Evolutionary conservation across 2,113 vertebrate genomes (phyloP), one percentile per base, ranked within the genome.

Genomic region (Pogonocichla stellata): DNA sequence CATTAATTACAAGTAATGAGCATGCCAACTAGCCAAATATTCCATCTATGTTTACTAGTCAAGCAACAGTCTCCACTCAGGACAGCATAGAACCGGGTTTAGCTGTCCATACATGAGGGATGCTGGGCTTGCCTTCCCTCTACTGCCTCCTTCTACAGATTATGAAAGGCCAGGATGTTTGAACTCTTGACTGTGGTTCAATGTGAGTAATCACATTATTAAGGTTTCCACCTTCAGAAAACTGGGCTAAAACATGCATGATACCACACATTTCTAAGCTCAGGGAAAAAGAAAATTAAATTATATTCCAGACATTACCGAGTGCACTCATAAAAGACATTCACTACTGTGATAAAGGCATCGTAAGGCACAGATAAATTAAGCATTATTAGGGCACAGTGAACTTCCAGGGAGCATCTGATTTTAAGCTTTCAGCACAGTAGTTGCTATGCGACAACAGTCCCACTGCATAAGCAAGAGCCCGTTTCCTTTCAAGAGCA

Each of bases 361-460:
- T 66, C 4, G 42, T 87, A 54, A 80, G 82, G 82, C 92, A 50
- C 64, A 83, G 71, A 90, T 70, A 93, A 93, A 94, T 90, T 64
- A 72, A 79, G 79, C 71, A 73, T 83, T 92, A 94, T 92, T 86
- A 88, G 92, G 75, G 88, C 94, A 97, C n/a, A 42, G 50, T 14
- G 45, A 96, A 88, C 86, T 96, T 83, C 82, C 83, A 92, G 92
- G 86, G 64, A 97, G 90, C 86, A 92, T 92, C 94, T 95, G 90
- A 95, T 83, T 86, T 83, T 9, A 65, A 94, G 94, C 92, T 90
- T 70, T 80, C 88, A 86, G 96, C 92, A 86, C 94, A 93, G 95
- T 57, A 93, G 96, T 97, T 97, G 96, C 96, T 93, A 97, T 66
- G 96, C 93, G 0, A 96, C 96, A 92, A 53, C 48, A 82, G 66